These are phyloP conservation scores for Sepioteuthis lessoniana DNA, from an alignment of 2,888 invertebrate species.

Conservation along the genomic window DNA sequence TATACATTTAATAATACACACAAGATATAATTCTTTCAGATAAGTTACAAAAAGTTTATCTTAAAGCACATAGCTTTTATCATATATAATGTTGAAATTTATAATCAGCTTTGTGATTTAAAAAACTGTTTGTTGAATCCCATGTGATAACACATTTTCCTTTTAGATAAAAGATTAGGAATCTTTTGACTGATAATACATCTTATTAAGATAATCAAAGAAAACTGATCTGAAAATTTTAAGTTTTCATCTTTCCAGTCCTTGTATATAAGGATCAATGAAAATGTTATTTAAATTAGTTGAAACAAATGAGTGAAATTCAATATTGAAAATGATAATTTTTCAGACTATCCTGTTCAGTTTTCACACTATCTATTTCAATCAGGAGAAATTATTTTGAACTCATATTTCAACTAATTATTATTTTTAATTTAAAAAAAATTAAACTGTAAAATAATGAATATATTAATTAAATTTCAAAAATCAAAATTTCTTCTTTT, in stretches of 20 bases:
- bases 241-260: background rate
- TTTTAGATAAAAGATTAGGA: no score
- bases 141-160: no score
- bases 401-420: slow-evolving; percentile 14
- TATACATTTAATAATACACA: no score
- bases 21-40: no score
- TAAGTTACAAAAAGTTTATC: no score
- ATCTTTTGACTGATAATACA: no score
- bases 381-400: slow-evolving; percentile 14
- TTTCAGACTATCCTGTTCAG: slow-evolving; percentile 25
- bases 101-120: no score
- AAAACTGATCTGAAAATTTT: background rate
- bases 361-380: slow-evolving; percentile 33
- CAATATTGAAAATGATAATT: background rate
- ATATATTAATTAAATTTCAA: slow-evolving; percentile 1
- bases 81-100: no score
- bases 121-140: no score
- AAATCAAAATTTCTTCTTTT: background rate
- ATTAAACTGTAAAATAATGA: background rate
- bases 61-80: no score
- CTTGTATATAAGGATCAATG: background rate
- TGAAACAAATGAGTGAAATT: background rate
- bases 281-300: background rate
- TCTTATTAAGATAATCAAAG: background rate
- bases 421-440: slow-evolving; percentile 23